A percentile compares a stretch with the other conserved stretches of the same genome.
phyloP scores from a whole-genome alignment of 2,113 vertebrate genomes.

The Crotalus helleri region DNA sequence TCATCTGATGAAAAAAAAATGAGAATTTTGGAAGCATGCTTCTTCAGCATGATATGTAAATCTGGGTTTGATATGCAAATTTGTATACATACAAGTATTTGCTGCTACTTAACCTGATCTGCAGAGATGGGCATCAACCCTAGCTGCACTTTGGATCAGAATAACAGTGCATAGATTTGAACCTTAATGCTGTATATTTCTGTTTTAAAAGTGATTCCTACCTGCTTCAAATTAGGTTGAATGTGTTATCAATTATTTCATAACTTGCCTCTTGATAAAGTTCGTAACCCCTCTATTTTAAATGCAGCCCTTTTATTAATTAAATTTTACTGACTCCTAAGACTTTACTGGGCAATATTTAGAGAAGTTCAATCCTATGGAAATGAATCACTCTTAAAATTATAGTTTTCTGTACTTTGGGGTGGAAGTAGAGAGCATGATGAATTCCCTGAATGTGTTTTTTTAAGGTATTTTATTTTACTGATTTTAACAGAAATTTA shows the following conservation, averaged over 20 bases:
- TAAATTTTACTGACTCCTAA: not conserved
- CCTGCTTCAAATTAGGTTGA: not conserved
- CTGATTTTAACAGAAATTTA: not conserved
- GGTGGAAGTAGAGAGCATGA: not conserved
- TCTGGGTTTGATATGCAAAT: not conserved
- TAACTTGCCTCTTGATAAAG: not conserved
- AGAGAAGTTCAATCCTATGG: not conserved
- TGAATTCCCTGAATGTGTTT: not conserved
- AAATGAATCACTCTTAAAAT: not conserved
- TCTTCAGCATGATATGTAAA: not conserved
- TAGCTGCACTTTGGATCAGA: too few species aligned
- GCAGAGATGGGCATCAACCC: not conserved
- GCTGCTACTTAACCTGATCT: not conserved
- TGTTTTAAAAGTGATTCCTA: not conserved
- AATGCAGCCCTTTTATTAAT: not conserved
- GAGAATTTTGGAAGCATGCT: not conserved
- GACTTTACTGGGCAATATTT: not conserved
- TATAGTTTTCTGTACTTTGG: not conserved
- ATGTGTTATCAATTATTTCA: not conserved
- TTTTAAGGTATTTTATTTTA: not conserved
- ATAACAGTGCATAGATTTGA: not conserved
- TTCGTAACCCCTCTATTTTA: not conserved
- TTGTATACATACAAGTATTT: not conserved
- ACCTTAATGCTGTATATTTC: not conserved
- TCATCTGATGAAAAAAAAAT: not conserved